phyloP scores from a whole-genome alignment of 2,113 vertebrate genomes.

The Alaudala cheleensis region DNA sequence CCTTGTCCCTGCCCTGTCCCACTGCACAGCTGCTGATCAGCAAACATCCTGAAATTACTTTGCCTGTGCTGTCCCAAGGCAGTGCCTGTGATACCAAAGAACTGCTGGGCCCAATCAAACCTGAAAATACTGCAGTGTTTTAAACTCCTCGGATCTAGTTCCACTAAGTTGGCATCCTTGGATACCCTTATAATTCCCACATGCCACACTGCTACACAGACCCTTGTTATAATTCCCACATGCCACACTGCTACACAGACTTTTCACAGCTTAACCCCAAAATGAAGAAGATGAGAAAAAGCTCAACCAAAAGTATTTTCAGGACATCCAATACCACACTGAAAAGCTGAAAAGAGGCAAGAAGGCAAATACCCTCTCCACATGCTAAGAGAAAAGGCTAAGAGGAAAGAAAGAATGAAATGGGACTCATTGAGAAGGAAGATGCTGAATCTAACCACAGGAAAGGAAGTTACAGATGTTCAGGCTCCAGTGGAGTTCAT shows the following conservation, averaged over 20 bases:
- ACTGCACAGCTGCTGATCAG: background rate
- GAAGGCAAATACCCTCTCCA: background rate
- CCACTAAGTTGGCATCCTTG: background rate
- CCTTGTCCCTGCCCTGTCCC: background rate
- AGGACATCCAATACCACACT: background rate
- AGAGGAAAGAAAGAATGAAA: background rate
- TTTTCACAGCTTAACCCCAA: background rate
- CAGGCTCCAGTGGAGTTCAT: background rate
- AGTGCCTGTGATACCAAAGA: background rate
- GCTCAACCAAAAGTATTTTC: background rate
- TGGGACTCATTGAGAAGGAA: background rate
- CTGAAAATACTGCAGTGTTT: background rate
- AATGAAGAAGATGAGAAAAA: background rate
- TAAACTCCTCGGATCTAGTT: background rate
- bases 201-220: background rate
- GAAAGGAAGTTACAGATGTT: background rate
- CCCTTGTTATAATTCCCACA: background rate
- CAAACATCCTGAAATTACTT: background rate
- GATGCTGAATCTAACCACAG: rapidly evolving
- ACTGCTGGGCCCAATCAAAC: background rate
- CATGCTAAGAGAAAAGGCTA: background rate
- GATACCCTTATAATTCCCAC: background rate
- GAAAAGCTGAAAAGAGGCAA: background rate
- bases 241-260: background rate
- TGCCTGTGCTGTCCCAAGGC: background rate